Conservation (phyloP, 2,113 vertebrate genomes). For the Diphyllodes magnificus region DNA sequence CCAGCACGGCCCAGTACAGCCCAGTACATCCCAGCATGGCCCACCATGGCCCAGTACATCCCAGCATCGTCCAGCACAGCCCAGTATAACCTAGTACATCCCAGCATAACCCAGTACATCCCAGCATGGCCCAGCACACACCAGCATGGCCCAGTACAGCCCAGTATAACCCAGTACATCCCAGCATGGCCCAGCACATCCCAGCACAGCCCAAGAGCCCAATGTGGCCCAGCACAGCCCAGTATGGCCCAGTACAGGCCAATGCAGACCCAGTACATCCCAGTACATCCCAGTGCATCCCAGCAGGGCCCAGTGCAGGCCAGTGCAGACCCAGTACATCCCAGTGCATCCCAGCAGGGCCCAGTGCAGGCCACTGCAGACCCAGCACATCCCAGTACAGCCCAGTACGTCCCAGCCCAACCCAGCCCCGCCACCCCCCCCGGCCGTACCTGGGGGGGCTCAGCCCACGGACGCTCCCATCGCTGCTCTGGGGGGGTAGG, state of each 20-base stretch:
- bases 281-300: background rate
- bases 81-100: fast-evolving
- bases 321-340: background rate
- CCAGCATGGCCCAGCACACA: background rate
- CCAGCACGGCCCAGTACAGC: background rate
- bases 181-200: fast-evolving
- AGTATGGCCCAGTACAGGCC: background rate
- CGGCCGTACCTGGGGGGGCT: too few species aligned
- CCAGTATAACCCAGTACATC: background rate
- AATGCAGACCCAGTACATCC: background rate
- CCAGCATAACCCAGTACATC: too few species aligned
- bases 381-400: too few species aligned
- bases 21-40: background rate
- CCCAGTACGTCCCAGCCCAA: background rate
- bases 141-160: background rate
- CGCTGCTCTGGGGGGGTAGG: too few species aligned
- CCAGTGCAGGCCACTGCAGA: background rate
- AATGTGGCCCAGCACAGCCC: background rate
- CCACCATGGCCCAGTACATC: background rate
- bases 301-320: background rate
- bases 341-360: too few species aligned
- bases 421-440: background rate
- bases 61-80: background rate
- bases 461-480: too few species aligned
- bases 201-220: background rate